These are phyloP conservation scores for Habropoda laboriosa DNA, from an alignment of 1,140 invertebrate species.

Conservation along the genomic window DNA sequence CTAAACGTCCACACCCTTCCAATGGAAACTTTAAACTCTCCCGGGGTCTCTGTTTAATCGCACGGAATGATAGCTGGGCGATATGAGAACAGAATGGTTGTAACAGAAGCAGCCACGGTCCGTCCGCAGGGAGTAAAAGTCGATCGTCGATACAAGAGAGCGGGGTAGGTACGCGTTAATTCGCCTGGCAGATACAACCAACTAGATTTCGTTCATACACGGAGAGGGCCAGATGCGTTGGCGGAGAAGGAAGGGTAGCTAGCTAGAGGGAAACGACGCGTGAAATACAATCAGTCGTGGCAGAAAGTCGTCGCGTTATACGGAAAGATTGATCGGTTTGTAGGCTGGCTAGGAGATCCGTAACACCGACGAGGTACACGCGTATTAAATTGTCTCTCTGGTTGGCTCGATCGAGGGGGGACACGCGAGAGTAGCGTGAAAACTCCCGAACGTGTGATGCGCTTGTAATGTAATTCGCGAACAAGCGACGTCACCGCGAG, in stretches of 20 bases:
- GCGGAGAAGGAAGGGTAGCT: constrained; percentile 4
- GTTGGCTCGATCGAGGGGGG: accelerated
- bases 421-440: neutral
- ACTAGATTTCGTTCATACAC: neutral
- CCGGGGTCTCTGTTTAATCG: constrained; percentile 67
- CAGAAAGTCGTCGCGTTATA: neutral
- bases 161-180: constrained; percentile 39
- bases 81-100: constrained; percentile 46
- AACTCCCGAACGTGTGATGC: constrained; percentile 4
- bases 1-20: neutral
- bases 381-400: neutral
- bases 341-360: neutral
- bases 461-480: constrained; percentile 15
- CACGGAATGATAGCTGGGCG: constrained; percentile 67
- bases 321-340: constrained; percentile 22
- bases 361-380: neutral
- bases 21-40: constrained; percentile 62
- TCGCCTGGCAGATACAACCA: constrained; percentile 21
- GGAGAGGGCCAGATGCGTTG: too few species aligned
- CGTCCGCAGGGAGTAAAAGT: constrained; percentile 51
- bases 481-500: constrained; percentile 16
- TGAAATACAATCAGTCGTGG: constrained; percentile 56
- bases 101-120: constrained; percentile 11
- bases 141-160: constrained; percentile 36
- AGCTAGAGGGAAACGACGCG: constrained; percentile 53